A percentile compares a stretch with the other conserved stretches of the same genome.
phyloP scores from a whole-genome alignment of 1,140 invertebrate genomes.

The Heliothis subflexa region DNA sequence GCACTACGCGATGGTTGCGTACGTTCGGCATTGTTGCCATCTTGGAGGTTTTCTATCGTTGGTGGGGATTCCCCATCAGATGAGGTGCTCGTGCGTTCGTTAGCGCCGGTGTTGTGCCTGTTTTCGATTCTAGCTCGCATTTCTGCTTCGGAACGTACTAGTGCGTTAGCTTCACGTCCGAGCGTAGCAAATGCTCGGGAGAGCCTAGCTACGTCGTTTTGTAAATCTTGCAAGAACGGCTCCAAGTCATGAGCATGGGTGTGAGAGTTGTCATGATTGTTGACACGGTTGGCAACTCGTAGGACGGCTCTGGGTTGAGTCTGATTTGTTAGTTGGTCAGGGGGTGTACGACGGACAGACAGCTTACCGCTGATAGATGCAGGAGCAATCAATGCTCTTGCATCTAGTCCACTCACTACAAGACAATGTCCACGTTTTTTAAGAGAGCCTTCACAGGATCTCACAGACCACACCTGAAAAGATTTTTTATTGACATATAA shows the following conservation, averaged over 20 bases:
- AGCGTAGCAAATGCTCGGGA: constrained; percentile 70
- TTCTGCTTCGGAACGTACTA: constrained; percentile 65
- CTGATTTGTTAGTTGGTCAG: constrained; percentile 64
- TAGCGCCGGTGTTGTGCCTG: constrained; percentile 22
- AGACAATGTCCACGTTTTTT: constrained; percentile 77
- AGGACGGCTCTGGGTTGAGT: constrained; percentile 73
- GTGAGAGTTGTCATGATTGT: constrained; percentile 28
- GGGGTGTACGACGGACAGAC: constrained; percentile 66
- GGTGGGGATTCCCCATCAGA: constrained; percentile 47
- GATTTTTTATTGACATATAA: background rate
- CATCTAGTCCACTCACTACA: constrained; percentile 64
- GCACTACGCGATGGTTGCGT: constrained; percentile 67
- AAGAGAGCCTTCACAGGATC: constrained; percentile 76
- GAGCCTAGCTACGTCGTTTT: constrained; percentile 68
- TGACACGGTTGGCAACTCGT: constrained; percentile 71
- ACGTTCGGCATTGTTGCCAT: constrained; percentile 6
- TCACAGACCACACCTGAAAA: constrained; percentile 77
- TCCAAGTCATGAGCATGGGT: constrained; percentile 54
- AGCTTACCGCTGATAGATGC: constrained; percentile 66
- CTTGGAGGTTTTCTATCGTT: constrained; percentile 23
- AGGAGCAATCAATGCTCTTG: constrained; percentile 64
- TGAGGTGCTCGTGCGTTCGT: constrained; percentile 22
- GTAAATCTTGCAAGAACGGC: constrained; percentile 68
- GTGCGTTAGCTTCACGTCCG: constrained; percentile 63
- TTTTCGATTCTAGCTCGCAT: constrained; percentile 60